phyloP scores from a whole-genome alignment of 2,797 vertebrate species.

The Falco naumanni region DNA sequence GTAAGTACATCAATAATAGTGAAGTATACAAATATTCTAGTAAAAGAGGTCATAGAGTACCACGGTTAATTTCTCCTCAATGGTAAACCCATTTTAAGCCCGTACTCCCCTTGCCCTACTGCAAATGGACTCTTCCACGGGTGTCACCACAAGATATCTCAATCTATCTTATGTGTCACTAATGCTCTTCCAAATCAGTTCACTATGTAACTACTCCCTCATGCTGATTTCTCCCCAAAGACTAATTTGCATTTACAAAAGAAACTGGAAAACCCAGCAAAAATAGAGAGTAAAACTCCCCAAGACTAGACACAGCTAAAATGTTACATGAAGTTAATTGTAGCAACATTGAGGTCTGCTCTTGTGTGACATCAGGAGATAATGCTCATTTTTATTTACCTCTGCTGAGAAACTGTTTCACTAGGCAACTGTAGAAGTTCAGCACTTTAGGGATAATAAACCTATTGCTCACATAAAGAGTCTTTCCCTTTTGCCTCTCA shows the following conservation, averaged over 20 bases:
- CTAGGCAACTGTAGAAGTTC: neutral
- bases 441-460: neutral
- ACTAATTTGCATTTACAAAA: neutral
- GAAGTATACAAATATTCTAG: neutral
- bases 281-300: fast-evolving
- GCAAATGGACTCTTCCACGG: neutral
- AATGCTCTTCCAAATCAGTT: neutral
- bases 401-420: neutral
- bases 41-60: neutral
- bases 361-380: neutral
- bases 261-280: neutral
- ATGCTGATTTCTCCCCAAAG: neutral
- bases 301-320: neutral
- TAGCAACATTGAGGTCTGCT: neutral
- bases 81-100: neutral
- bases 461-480: fast-evolving
- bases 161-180: neutral
- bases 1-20: neutral
- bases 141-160: neutral
- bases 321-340: neutral
- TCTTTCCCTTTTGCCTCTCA: neutral
- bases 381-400: neutral
- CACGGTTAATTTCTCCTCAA: neutral
- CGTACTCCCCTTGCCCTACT: neutral
- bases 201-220: neutral